phyloP scores from a whole-genome alignment of 2,797 vertebrate species.

The Sarcoramphus papa region DNA sequence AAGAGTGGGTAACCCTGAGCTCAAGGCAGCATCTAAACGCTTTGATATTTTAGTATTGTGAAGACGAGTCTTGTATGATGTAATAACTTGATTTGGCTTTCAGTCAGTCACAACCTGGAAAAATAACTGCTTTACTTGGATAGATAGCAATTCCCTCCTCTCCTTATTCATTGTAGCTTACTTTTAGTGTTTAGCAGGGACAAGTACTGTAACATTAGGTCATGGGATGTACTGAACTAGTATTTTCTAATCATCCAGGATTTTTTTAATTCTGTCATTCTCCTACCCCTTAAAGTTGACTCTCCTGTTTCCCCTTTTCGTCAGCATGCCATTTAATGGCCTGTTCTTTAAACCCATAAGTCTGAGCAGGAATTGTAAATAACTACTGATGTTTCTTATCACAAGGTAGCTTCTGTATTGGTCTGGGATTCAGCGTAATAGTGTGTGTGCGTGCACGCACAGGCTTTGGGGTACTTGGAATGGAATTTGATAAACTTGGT shows the following conservation, averaged over 20 bases:
- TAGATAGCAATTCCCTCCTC: neutral
- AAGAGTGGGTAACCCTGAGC: neutral
- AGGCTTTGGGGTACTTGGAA: neutral
- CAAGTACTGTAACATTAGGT: neutral
- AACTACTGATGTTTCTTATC: neutral
- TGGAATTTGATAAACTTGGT: neutral
- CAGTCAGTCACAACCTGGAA: neutral
- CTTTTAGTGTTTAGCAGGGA: neutral
- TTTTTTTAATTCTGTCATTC: neutral
- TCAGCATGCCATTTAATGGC: neutral
- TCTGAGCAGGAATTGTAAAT: neutral
- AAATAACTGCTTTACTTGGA: neutral
- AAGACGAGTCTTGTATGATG: neutral
- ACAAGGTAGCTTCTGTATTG: neutral
- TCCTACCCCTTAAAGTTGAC: neutral
- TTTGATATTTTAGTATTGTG: neutral
- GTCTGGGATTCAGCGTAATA: neutral
- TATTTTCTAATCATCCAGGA: neutral
- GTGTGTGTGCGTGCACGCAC: fast-evolving
- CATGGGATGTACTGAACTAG: neutral
- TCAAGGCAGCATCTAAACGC: neutral
- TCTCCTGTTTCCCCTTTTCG: neutral
- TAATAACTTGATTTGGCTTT: neutral
- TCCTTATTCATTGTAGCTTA: neutral
- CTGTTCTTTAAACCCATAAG: neutral